Evolutionary conservation across 1,140 invertebrate genomes (phyloP).

Genomic region (Lepidostoma basale): DNA sequence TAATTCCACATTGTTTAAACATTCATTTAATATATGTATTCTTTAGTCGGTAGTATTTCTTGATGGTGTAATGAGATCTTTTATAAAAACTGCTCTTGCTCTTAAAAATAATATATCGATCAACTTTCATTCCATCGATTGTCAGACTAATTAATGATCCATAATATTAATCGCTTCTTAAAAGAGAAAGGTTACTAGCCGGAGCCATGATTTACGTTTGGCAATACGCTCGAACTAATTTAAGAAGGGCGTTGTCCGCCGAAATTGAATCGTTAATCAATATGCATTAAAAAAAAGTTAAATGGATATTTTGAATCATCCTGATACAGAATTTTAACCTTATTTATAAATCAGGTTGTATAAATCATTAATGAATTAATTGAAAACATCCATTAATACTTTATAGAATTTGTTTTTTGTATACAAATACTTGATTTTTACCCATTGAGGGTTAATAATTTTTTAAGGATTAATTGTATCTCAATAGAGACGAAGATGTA

Average conservation of each 20-base stretch:
- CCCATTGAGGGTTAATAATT: no score
- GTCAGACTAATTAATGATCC: constrained; percentile 1
- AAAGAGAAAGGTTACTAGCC: constrained; percentile 11
- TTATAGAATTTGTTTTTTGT: no score
- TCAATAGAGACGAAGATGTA: no score
- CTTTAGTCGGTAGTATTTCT: no score
- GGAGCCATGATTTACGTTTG: constrained; percentile 1
- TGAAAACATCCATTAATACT: no score
- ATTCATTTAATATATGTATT: no score
- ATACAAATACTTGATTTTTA: no score
- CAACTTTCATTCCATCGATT: constrained; percentile 19
- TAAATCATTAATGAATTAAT: not conserved
- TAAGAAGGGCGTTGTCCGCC: constrained; percentile 11
- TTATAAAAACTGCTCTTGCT: no score
- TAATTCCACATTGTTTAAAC: no score
- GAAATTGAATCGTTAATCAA: constrained; percentile 12
- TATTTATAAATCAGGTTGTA: not conserved
- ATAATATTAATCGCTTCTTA: not conserved
- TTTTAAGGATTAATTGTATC: no score
- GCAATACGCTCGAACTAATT: not conserved
- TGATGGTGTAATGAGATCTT: no score
- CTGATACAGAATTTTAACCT: not conserved
- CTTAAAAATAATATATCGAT: constrained; percentile 5
- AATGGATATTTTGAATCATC: not conserved
- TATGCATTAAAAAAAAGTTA: not conserved